Evolutionary conservation across 2,888 invertebrate genomes (phyloP), one percentile per base, ranked within the genome.

Genomic region (Ectemnius continuus): DNA sequence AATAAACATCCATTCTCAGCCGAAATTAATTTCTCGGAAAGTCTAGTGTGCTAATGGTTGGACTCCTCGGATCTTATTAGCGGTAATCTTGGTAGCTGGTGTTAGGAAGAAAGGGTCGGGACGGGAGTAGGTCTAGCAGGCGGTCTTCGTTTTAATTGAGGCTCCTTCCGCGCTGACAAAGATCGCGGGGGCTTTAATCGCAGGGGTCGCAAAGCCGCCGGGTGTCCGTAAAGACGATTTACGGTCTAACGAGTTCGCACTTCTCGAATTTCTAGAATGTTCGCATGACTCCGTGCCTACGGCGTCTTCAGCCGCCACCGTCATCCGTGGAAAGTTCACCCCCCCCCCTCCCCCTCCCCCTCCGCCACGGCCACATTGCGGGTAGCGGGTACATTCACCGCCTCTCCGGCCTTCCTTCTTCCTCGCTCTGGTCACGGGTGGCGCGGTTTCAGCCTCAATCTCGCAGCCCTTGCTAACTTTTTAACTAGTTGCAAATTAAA

Each of bases 401-500:
- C 36, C 8, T 8, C 36, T 36, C 11, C 8, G 36, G 36, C 36
- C 36, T 84, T 3, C 23, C 2, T 2, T 23, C 23, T 23, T 84
- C 82, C 76, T 81, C 77, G 68, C 76, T 52, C 63, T 66, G 23
- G 23, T 23, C 23, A 23, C 23, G 23, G 23, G 23, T 23, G 23
- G 23, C 61, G 64, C 59, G 58, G 61, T 45, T 63, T 23, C 65
- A 36, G 52, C 46, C 59, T 14, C 14, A 56, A 62, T 74, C 65
- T 67, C 63, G 73, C 78, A 67, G 63, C 61, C 52, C 59, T 45
- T 67, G 78, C 85, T 84, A 87, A 87, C 87, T 87, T 87, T 86
- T 85, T 85, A 87, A 87, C 86, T 86, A 83, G 84, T 86, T 87
- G 86, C 87, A 84, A 87, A 86, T 87, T 86, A 85, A 87, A 87